Conservation (phyloP, 2,797 vertebrate species). For the Diplodus puntazzo region DNA sequence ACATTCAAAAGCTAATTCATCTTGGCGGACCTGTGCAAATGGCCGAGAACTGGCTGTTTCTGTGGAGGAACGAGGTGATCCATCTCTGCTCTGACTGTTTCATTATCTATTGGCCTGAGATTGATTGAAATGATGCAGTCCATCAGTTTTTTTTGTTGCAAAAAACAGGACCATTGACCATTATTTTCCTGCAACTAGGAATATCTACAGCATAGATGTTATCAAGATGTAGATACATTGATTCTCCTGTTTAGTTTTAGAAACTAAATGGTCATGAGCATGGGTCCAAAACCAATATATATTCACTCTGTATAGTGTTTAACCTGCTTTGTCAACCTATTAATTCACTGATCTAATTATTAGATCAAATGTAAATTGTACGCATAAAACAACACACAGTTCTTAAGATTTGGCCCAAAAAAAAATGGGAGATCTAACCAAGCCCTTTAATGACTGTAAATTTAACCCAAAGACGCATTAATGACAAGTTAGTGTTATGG, state of each 20-base stretch:
- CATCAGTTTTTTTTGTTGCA: not conserved
- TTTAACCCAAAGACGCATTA: not conserved
- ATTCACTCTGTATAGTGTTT: not conserved
- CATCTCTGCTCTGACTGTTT: constrained; percentile 36
- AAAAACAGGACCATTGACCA: constrained; percentile 2
- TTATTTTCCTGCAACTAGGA: constrained; percentile 11
- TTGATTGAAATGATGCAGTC: constrained; percentile 31
- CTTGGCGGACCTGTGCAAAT: constrained; percentile 55
- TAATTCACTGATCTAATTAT: not conserved
- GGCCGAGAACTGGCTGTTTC: constrained; percentile 42
- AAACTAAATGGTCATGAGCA: constrained; percentile 13
- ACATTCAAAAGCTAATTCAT: constrained; percentile 55
- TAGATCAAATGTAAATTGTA: constrained; percentile 4
- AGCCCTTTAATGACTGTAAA: not conserved
- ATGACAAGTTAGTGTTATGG: not conserved
- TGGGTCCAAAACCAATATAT: constrained; percentile 1
- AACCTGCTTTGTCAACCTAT: not conserved
- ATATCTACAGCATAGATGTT: constrained; percentile 3
- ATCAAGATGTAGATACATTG: constrained; percentile 13
- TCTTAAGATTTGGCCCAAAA: not conserved
- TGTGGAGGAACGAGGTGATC: constrained; percentile 31
- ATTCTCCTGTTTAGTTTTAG: constrained; percentile 18
- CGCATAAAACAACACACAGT: not conserved
- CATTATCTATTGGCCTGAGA: constrained; percentile 39
- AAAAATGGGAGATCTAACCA: not conserved